phyloP scores from a whole-genome alignment of 2,113 vertebrate species.

The Monopterus albus region DNA sequence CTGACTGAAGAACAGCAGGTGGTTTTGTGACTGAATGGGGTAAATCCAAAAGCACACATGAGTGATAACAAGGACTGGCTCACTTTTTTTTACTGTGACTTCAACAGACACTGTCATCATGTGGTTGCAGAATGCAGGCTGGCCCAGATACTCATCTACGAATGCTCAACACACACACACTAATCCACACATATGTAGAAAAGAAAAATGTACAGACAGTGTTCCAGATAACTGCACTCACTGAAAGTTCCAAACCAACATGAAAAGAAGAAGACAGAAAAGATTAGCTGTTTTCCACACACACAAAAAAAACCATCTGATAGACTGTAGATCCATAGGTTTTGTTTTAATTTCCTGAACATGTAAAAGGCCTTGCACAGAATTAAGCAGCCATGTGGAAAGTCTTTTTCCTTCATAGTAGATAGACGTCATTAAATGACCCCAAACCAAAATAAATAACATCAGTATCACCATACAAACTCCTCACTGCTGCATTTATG shows the following conservation, averaged over 20 bases:
- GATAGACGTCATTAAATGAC: conserved; percentile 58
- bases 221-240: conserved; percentile 47
- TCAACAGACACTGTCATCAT: conserved; percentile 75
- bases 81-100: conserved; percentile 77
- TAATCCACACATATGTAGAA: conserved; percentile 3
- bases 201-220: conserved; percentile 49
- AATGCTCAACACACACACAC: conserved; percentile 31
- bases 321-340: conserved; percentile 56
- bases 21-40: conserved; percentile 51
- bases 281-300: conserved; percentile 64
- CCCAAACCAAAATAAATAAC: conserved; percentile 67
- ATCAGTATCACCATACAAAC: conserved; percentile 33
- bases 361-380: conserved; percentile 58
- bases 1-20: conserved; percentile 55
- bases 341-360: conserved; percentile 79
- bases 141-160: conserved; percentile 64
- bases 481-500: conserved; percentile 45
- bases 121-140: conserved; percentile 63
- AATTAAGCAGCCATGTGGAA: conserved; percentile 72
- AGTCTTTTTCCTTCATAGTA: conserved; percentile 48
- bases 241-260: conserved; percentile 50
- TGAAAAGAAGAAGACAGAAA: conserved; percentile 61
- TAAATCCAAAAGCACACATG: conserved; percentile 63
- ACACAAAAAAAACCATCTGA: conserved; percentile 67
- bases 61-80: conserved; percentile 76